phyloP scores from a whole-genome alignment of 35 echinoderm and acorn worm species.

The Diadema setosum region DNA sequence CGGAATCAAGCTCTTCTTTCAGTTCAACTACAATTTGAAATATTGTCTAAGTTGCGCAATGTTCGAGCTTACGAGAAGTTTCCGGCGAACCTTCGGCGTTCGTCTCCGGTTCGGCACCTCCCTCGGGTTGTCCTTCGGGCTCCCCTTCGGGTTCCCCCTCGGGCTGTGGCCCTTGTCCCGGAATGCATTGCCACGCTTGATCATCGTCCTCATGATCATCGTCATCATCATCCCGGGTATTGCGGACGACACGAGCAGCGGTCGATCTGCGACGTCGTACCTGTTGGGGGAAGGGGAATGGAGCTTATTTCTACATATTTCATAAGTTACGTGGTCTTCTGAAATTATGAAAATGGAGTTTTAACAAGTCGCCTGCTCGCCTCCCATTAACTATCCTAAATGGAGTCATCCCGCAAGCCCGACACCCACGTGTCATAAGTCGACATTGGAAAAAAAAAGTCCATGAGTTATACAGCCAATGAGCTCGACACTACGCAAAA shows the following conservation, averaged over 20 bases:
- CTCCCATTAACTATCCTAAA: neutral
- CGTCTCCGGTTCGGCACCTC: neutral
- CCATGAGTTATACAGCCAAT: no score
- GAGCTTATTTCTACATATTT: no score
- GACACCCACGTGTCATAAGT: no score
- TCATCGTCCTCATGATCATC: neutral
- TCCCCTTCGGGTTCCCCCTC: slow-evolving; percentile 59
- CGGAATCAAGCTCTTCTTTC: no score
- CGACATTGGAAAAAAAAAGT: no score
- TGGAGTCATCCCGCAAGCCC: no score
- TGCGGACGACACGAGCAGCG: neutral
- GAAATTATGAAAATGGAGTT: no score
- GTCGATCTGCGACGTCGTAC: neutral
- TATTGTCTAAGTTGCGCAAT: no score
- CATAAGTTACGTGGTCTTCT: no score
- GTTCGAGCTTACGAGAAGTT: no score
- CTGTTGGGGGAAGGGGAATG: neutral
- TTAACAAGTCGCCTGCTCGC: neutral
- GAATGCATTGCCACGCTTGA: neutral
- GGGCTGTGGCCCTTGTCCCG: slow-evolving; percentile 13
- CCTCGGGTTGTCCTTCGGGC: slow-evolving; percentile 30
- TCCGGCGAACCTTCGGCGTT: neutral
- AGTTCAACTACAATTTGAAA: no score
- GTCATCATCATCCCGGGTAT: neutral
- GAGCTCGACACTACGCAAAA: no score